Evolutionary conservation across 2,888 invertebrate species (phyloP).

Genomic region (Augochlorella aurata): DNA sequence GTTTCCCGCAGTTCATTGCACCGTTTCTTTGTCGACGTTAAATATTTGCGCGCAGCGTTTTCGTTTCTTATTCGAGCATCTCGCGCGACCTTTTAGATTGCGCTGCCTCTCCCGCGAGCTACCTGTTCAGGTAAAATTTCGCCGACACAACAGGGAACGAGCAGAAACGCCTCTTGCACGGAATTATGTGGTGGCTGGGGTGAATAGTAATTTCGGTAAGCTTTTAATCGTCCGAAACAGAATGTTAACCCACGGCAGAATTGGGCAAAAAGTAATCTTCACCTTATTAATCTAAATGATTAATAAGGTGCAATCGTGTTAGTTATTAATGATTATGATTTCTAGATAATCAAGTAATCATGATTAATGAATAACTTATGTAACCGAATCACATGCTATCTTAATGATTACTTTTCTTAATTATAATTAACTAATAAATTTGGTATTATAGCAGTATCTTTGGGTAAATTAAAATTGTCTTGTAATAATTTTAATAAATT

Average conservation of each 20-base stretch:
- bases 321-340: no score
- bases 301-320: no score
- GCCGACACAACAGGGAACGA: background rate
- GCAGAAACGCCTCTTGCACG: background rate
- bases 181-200: background rate
- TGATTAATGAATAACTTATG: no score
- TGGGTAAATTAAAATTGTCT: no score
- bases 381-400: no score
- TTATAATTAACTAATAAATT: no score
- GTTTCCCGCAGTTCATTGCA: constrained; percentile 59
- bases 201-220: background rate
- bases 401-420: no score
- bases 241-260: background rate
- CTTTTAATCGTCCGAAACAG: background rate
- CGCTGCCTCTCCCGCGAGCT: background rate
- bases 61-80: constrained; percentile 20
- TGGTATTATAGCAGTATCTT: no score
- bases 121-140: background rate
- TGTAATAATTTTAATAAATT: no score
- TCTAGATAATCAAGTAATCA: no score
- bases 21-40: constrained; percentile 48
- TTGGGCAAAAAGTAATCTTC: no score
- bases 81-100: constrained; percentile 3
- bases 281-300: no score
- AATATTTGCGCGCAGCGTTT: constrained; percentile 38